Percentiles rank a stretch among this genome's conserved stretches.
phyloP scores from a whole-genome alignment of 2,888 invertebrate genomes.

The Blera fallax region DNA sequence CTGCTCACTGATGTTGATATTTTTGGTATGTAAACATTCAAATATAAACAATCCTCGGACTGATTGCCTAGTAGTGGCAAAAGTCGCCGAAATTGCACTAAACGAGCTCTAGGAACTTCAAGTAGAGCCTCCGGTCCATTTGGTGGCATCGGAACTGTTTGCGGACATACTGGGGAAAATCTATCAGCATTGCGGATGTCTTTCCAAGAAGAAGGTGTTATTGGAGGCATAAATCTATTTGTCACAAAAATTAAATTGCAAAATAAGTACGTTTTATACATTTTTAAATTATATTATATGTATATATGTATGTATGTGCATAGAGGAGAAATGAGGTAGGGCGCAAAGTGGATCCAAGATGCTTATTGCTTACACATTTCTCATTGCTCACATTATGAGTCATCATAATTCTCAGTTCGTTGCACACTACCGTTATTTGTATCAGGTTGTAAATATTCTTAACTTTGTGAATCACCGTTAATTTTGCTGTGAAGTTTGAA shows the following conservation, averaged over 20 bases:
- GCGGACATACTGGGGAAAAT: constrained; percentile 94
- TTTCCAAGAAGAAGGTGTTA: constrained; percentile 94
- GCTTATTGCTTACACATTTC: too few relatives aligned
- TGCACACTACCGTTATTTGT: too few relatives aligned
- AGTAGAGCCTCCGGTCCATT: constrained; percentile 84
- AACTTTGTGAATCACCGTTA: too few relatives aligned
- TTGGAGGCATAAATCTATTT: constrained; percentile 94
- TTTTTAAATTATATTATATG: too few relatives aligned
- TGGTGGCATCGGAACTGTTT: constrained; percentile 86
- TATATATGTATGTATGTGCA: too few relatives aligned
- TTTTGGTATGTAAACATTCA: constrained; percentile 96
- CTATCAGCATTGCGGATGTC: constrained; percentile 90
- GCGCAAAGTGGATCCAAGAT: too few relatives aligned
- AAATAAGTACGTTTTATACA: background rate
- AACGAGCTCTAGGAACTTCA: constrained; percentile 91
- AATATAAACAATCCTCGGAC: constrained; percentile 98
- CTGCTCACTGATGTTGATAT: constrained; percentile 76
- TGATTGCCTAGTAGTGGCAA: constrained; percentile 93
- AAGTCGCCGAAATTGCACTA: constrained; percentile 92
- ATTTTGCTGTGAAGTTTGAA: too few relatives aligned
- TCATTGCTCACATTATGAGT: too few relatives aligned
- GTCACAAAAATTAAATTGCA: background rate
- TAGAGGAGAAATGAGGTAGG: too few relatives aligned
- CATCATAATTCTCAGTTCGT: too few relatives aligned
- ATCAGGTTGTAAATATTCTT: too few relatives aligned